phyloP scores from a whole-genome alignment of 2,113 vertebrate species.

The Callospermophilus lateralis region DNA sequence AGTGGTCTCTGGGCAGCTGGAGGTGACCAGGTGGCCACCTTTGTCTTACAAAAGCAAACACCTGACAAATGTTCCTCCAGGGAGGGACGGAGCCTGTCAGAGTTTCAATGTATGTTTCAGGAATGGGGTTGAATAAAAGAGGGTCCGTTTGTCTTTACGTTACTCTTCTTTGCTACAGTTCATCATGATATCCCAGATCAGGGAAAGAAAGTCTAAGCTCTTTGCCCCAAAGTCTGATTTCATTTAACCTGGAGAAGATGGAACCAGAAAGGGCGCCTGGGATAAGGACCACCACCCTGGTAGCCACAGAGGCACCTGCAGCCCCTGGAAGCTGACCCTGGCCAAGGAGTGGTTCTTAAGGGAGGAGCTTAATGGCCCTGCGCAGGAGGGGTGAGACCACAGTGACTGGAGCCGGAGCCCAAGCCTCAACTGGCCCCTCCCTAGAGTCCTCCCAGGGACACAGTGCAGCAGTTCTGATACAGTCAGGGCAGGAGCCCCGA shows the following conservation, averaged over 20 bases:
- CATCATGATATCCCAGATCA: rapidly evolving
- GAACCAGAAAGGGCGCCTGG: background rate
- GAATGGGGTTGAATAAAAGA: rapidly evolving
- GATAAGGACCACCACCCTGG: background rate
- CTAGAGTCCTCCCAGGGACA: background rate
- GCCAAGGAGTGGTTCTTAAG: rapidly evolving
- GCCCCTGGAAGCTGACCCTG: rapidly evolving
- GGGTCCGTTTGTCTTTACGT: rapidly evolving
- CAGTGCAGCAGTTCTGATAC: too few species aligned
- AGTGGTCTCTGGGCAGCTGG: background rate
- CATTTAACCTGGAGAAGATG: background rate
- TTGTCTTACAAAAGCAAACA: background rate
- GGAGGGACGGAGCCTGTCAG: rapidly evolving
- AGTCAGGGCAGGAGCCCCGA: background rate
- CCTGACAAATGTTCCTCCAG: background rate
- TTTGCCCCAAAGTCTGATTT: background rate
- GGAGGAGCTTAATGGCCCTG: rapidly evolving
- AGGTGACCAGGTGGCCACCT: background rate
- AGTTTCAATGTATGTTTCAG: rapidly evolving
- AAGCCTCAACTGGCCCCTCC: too few species aligned
- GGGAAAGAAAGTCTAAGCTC: too few species aligned
- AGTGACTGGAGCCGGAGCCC: too few species aligned
- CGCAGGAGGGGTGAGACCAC: background rate
- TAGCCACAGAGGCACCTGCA: background rate
- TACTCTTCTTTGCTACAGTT: background rate